Base-by-base conservation (phyloP, 1,140 invertebrate species). In the Calliphora vicina region DNA sequence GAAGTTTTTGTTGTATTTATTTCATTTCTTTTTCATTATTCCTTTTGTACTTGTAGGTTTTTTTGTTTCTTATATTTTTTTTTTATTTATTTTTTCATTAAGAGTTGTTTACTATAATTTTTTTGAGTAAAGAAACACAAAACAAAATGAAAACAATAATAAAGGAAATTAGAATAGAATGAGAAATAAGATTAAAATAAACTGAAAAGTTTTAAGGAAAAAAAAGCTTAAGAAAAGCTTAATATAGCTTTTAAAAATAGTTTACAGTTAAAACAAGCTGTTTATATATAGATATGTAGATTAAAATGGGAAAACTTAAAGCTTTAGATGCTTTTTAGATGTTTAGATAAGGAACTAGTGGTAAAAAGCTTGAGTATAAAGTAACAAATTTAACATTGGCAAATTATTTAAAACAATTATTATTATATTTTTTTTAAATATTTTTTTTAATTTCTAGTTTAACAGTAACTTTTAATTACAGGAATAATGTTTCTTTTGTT, bases 1-100 rank as follows among this genome's bases (percentile, higher is more conserved):
- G 88, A 90, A 90, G 88, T 90, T 90, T 84, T 90, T 90, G 87
- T 89, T 89, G 88, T 89, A 88, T 89, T 89, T 35, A 80, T 82
- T 80, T 84, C 57, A 80, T 81, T 82, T 73, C 20, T 57, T 74
- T 82, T 84, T 57, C n/a, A 82, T 27, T 29, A 82, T 81, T 83
- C 71, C 43, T 82, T 82, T 82, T 43, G 26, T 50, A 82, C 27
- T 42, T 57, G 23, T 81, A 23, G 42, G 15, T 78, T 78, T 42
- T 25, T 82, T 81, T 45, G 27, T 29, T 17, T 81, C 20, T 76
- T 15, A 27, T 29, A 57, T 27, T 81, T 71, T 35, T 61, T 61
- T 76, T 50, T 74, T 76, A 76, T 81, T 72, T 82, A n/a, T 15
- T 61, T 76, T 27, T 27, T 42, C 29, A 45, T 67, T 43, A 81